Base-by-base conservation (phyloP, 2,797 vertebrate species). In the Halcyon badia region DNA sequence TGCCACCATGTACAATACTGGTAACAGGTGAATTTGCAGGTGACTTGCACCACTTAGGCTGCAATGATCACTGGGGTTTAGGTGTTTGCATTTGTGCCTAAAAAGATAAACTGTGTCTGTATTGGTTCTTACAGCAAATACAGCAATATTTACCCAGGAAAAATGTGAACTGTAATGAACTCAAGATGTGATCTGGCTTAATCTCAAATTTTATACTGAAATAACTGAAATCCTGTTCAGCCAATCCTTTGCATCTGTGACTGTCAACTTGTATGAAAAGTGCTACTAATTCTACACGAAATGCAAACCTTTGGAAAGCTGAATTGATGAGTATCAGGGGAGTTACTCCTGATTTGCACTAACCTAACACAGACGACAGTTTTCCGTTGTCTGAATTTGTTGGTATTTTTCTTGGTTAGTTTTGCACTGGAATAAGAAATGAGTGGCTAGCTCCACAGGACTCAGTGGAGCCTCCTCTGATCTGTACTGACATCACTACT, bases 381-480 rank as follows among this genome's bases (percentile, higher is more conserved):
- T 66, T 52, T 42, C 42, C 24, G 1, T 19, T 54, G 62, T 31
- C 57, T 68, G 52, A 58, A 46, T 56, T 46, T 61, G 39, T 39
- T 83, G 73, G 14, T 65, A 2, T 10, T 80, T 37, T 49, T 44
- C 37, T 62, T 89, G 39, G 46, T 46, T 56, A 41, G 44, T 39
- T 71, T 44, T 41, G 7, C 64, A 20, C n/a, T 41, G 71, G 46
- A 31, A 31, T 8, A 41, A 57, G 66, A 39, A 77, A 18, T 4
- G n/a, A 60, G 70, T 14, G 42, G 41, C 75, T 4, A 35, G 54
- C 54, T 61, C 25, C 26, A 7, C 1, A 19, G 54, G 14, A 79
- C 10, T 76, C 76, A 56, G 72, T 5, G 77, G 72, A 88, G 91
- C 89, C 54, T 56, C 52, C 77, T 75, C 54, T 89, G 87, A 80